Conservation (phyloP, 2,113 vertebrate genomes). For the Nematolebias whitei region DNA sequence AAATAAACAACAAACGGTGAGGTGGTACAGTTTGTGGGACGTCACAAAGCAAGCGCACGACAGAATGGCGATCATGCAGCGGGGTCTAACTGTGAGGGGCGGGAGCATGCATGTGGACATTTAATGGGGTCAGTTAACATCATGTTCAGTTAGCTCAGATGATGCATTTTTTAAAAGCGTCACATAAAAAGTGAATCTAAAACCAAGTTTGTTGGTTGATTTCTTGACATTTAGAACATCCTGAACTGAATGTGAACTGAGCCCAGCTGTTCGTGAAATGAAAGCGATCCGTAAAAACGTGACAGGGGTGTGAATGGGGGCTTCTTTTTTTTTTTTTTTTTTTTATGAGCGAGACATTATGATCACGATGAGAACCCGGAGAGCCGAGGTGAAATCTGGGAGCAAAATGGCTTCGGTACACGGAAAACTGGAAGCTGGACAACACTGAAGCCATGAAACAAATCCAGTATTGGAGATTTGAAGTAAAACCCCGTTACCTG, state of each 20-base stretch:
- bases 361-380: slow-evolving; percentile 17
- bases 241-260: slow-evolving; percentile 51
- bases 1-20: slow-evolving; percentile 15
- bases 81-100: slow-evolving; percentile 19
- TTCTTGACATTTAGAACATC: slow-evolving; percentile 12
- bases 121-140: slow-evolving; percentile 22
- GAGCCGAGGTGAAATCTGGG: slow-evolving; percentile 19
- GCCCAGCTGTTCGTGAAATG: slow-evolving; percentile 16
- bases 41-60: slow-evolving; percentile 28
- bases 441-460: slow-evolving; percentile 84
- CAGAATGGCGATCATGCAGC: slow-evolving; percentile 69
- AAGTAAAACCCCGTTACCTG: slow-evolving; percentile 81
- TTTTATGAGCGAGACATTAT: not conserved
- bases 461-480: slow-evolving; percentile 82
- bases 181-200: not conserved
- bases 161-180: not conserved
- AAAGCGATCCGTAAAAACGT: slow-evolving; percentile 32
- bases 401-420: slow-evolving; percentile 42
- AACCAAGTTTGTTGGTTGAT: not conserved
- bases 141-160: slow-evolving; percentile 22
- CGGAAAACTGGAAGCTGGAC: slow-evolving; percentile 65
- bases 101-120: slow-evolving; percentile 47
- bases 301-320: slow-evolving; percentile 42
- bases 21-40: slow-evolving; percentile 19
- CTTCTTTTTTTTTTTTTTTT: too few relatives aligned